A percentile compares a stretch with the other conserved stretches of the same genome.
Evolutionary conservation across 1,140 invertebrate genomes (phyloP).

Genomic region (Lethocerus indicus): DNA sequence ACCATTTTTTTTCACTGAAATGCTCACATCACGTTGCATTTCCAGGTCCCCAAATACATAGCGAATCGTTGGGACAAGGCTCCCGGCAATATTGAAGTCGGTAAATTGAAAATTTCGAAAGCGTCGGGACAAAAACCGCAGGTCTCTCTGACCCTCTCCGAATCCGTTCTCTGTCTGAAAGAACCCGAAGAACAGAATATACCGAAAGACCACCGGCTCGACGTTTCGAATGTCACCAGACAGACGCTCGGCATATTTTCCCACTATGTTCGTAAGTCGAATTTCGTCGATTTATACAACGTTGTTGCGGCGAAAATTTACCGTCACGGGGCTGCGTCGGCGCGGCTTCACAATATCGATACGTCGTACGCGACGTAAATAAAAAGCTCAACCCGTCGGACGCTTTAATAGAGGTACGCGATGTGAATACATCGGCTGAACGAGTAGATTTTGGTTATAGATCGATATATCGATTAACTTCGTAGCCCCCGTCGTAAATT

Average conservation of each 20-base stretch:
- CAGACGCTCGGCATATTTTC: slow-evolving; percentile 83
- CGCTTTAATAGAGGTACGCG: no score
- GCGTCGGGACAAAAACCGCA: slow-evolving; percentile 47
- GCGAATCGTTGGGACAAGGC: slow-evolving; percentile 80
- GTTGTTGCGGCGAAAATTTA: no score
- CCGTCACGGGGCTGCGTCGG: no score
- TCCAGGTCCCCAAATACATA: slow-evolving; percentile 75
- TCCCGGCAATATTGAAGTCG: slow-evolving; percentile 53
- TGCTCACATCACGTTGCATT: slow-evolving; percentile 9
- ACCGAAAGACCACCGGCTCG: slow-evolving; percentile 77
- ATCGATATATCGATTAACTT: no score
- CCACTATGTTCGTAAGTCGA: slow-evolving; percentile 44
- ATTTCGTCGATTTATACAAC: neutral
- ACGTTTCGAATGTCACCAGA: slow-evolving; percentile 70
- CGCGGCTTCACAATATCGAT: no score
- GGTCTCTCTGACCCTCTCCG: slow-evolving; percentile 46
- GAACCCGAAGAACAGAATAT: slow-evolving; percentile 52
- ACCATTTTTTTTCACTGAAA: no score
- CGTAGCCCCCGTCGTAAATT: no score
- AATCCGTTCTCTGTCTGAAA: slow-evolving; percentile 50
- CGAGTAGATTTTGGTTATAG: no score
- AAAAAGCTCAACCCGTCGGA: no score
- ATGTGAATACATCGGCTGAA: no score
- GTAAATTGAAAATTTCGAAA: slow-evolving; percentile 57
- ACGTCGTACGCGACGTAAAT: no score